Evolutionary conservation across 64 coral and sea anemone species (phyloP), one percentile per base, ranked within the genome.

Genomic region (Acropora yongei): DNA sequence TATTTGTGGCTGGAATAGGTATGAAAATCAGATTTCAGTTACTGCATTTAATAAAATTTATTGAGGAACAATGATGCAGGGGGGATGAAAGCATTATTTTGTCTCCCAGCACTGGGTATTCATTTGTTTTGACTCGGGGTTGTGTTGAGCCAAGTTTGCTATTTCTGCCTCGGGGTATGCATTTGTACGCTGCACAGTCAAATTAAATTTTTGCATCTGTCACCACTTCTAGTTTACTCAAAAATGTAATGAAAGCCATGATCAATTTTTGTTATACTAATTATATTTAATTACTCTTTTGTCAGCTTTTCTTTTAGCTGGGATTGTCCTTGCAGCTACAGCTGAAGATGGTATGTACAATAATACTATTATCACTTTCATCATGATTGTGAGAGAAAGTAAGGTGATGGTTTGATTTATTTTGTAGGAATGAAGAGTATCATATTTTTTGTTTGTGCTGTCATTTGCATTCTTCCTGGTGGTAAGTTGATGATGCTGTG

Each of bases 381-480:
- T 2, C 58, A 63, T 1, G 58, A 10, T 63, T 11, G 12, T 63
- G 58, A 11, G 16, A 11, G 58, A 63, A 71, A 74, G n/a, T 50
- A 49, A 44, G 17, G 77, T 51, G 75, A 13, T 41, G 40, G 53
- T 11, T 17, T 41, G 78, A n/a, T 53, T 39, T 49, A 81, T 77
- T n/a, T 0, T 78, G 7, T 73, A 98, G 96, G 90, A 57, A 93
- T 87, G 74, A 98, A 98, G 80, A 88, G 86, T 74, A 75, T 98
- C 74, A 98, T 98, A 78, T 98, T 98, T 73, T 98, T 92, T 87
- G 91, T 98, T 8, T 98, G 96, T 93, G 96, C 96, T 47, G 96
- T 89, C 20, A 94, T 98, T 5, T 98, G 96, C 69, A 98, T 98
- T 68, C 91, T 98, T 60, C 96, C 96, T 83, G 96, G 96, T 90